Evolutionary conservation across 2,113 vertebrate species (phyloP).

Genomic region (Phylloscopus trochilus): DNA sequence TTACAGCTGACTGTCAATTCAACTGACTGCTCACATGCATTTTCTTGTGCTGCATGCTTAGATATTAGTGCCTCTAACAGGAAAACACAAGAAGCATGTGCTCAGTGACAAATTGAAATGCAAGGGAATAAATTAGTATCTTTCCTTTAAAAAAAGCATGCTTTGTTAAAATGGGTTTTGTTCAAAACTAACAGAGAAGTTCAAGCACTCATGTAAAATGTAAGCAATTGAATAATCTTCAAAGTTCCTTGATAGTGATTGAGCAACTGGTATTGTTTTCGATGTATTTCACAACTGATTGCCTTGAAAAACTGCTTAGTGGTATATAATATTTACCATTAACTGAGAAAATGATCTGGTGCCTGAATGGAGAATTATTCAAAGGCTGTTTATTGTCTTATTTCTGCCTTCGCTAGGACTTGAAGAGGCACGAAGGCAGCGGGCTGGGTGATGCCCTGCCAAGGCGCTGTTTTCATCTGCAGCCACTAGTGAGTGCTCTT

Average conservation of each 20-base stretch:
- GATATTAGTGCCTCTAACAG: not conserved
- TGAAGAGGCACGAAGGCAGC: not conserved
- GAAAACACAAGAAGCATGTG: not conserved
- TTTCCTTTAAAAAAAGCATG: not conserved
- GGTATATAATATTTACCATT: conserved; percentile 53
- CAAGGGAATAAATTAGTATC: conserved; percentile 40
- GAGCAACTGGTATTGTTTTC: conserved; percentile 54
- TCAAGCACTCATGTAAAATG: conserved; percentile 50
- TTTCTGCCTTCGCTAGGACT: not conserved
- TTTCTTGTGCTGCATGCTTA: not conserved
- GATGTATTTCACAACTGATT: conserved; percentile 66
- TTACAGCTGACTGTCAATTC: not conserved
- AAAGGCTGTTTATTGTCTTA: conserved; percentile 11
- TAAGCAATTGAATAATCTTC: conserved; percentile 58
- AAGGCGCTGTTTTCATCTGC: conserved; percentile 73
- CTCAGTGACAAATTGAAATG: conserved; percentile 42
- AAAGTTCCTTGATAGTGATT: conserved; percentile 35
- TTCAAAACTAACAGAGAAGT: conserved; percentile 59
- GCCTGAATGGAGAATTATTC: conserved; percentile 51
- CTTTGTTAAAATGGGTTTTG: conserved; percentile 39
- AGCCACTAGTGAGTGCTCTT: conserved; percentile 92
- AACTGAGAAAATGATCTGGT: conserved; percentile 55
- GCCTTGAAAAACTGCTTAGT: conserved; percentile 70
- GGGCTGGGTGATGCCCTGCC: not conserved
- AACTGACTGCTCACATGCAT: not conserved